Evolutionary conservation across 2,888 invertebrate genomes (phyloP), one percentile per base, ranked within the genome.

Genomic region (Blomia tropicalis): DNA sequence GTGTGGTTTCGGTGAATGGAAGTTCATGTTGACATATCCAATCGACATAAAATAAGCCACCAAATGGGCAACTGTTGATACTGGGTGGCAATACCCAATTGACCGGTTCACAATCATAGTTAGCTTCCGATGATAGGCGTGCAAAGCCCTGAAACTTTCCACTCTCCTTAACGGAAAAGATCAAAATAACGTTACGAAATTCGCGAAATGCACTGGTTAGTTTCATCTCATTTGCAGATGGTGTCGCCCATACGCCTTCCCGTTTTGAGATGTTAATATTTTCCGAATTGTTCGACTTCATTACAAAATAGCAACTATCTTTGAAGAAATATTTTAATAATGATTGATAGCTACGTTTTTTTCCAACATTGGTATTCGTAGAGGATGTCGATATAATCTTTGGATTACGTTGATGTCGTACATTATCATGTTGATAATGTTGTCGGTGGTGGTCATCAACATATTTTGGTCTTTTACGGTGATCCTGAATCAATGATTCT

Each of bases 91-190:
- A 75, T 64, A 82, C 90, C 96, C 95, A 96, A 43, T 87, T 84
- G 69, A 92, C 83, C 43, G 91, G 83, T 4, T 87, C 83, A 43
- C 86, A 86, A 76, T 92, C 91, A 70, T 89, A 83, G 60, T 89
- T 81, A 1, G 92, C 90, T 72, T 89, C 89, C 54, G 85, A 84
- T 62, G 83, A 82, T 70, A 96, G 78, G 64, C 96, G 80, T 7
- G 95, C 95, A 77, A 92, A 95, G 0, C 95, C 79, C 72, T 79
- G 78, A 71, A 79, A 80, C 67, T 88, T 88, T 44, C 93, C 95
- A 77, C 93, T 95, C 77, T 95, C 95, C 74, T 93, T 93, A 0
- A 96, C 95, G 62, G 95, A 95, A 77, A 92, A 96, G 71, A 96
- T 85, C 60, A 96, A 78, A 66, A 96, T 78, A 5, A 96, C 93